phyloP scores from a whole-genome alignment of 2,888 invertebrate species.

The Diaphora mendica region DNA sequence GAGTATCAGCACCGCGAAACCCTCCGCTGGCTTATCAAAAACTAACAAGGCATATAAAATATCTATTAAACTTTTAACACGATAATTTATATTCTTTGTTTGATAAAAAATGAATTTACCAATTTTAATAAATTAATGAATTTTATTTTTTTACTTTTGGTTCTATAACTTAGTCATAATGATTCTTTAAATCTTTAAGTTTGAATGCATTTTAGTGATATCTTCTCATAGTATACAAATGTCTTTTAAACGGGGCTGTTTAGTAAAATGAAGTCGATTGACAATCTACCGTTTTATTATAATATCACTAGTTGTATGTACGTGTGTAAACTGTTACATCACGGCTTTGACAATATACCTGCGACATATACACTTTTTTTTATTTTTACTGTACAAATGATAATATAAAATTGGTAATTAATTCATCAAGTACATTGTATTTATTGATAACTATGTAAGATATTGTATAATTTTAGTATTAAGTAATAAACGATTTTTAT shows the following conservation, averaged over 20 bases:
- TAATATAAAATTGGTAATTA: slow-evolving; percentile 21
- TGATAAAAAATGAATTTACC: neutral
- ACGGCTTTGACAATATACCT: too few relatives aligned
- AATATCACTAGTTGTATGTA: too few relatives aligned
- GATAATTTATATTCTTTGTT: neutral
- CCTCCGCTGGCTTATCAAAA: too few relatives aligned
- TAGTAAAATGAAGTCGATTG: too few relatives aligned
- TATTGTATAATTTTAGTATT: slow-evolving; percentile 29
- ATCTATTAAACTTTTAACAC: neutral
- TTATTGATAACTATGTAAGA: slow-evolving; percentile 16
- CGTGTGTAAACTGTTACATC: too few relatives aligned
- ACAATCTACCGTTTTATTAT: too few relatives aligned
- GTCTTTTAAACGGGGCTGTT: too few relatives aligned
- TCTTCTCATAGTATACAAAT: too few relatives aligned
- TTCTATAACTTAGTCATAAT: neutral
- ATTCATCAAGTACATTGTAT: slow-evolving; percentile 22
- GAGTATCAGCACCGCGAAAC: too few relatives aligned
- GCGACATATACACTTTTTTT: too few relatives aligned
- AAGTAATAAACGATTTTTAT: slow-evolving; percentile 45
- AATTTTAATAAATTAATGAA: neutral
- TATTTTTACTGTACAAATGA: too few relatives aligned
- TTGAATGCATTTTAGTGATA: neutral
- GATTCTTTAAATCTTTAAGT: too few relatives aligned
- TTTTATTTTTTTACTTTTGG: neutral
- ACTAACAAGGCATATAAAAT: neutral